Evolutionary conservation across 1,140 invertebrate genomes (phyloP), one percentile per base, ranked within the genome.

Genomic region (Drosophila neocordata): DNA sequence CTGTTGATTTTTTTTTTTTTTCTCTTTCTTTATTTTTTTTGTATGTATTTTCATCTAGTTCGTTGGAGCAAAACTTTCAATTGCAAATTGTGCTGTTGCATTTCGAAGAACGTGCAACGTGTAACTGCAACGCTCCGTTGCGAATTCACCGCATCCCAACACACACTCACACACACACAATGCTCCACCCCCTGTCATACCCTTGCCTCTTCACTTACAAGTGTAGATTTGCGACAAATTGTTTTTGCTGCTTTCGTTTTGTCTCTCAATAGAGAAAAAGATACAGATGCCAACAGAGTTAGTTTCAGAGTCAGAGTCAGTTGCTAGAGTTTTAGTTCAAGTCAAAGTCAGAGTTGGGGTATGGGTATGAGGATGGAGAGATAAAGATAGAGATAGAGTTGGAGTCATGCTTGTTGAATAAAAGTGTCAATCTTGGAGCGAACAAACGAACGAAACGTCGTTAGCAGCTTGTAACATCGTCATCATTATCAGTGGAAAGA

Each of bases 371-470:
- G n/a, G n/a, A n/a, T n/a, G n/a, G n/a, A n/a, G n/a, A 37, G 7
- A 27, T 52, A 48, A 11, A 73, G 65, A 67, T 66, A 65, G 35
- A 71, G 72, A 77, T 83, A 76, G 71, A 31, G 41, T 20, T 48
- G 9, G 41, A 83, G 83, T 88, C 83, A 87, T 87, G 83, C 83
- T 87, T 83, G 74, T 69, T 88, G 83, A 68, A 79, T 88, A 88
- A 79, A 83, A 79, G 83, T 88, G 83, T 83, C 83, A 88, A 88
- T 88, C 76, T 83, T 71, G 52, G 52, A 48, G 41, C 41, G 41
- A 48, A 48, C 41, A 20, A 48, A 48, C 41, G 15, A 44, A 41
- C 38, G 41, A 41, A 82, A 75, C 63, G 69, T 63, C 71, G 79
- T 78, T 74, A 73, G 52, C 66, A 51, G 20, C 18, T 48, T 64